Evolutionary conservation across 64 coral and sea anemone genomes (phyloP).

Genomic region (Stichodactyla helianthus): DNA sequence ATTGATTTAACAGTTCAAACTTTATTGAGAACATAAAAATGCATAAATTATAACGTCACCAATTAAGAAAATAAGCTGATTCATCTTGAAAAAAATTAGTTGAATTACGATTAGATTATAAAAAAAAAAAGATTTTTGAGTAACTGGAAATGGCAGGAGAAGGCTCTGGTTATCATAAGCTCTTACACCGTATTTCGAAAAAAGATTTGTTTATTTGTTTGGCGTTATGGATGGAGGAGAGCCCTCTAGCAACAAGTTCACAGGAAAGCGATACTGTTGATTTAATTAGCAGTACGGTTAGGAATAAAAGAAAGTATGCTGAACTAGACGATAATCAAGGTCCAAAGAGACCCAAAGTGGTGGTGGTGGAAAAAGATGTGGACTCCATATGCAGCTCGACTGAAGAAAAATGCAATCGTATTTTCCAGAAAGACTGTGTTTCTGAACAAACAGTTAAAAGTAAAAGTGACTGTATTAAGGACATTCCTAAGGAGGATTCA

Average conservation of each 20-base stretch:
- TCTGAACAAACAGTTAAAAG: not conserved
- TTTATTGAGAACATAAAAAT: not conserved
- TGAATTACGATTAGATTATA: no score
- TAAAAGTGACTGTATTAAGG: not conserved
- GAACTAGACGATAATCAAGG: not conserved
- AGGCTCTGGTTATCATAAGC: not conserved
- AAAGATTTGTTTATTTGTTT: conserved; percentile 48
- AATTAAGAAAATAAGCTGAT: not conserved
- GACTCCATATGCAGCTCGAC: not conserved
- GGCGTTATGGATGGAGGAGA: conserved; percentile 61
- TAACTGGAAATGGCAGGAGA: not conserved
- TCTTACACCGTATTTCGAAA: conserved; percentile 28
- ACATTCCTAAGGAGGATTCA: not conserved
- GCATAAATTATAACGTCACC: not conserved
- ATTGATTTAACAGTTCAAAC: not conserved
- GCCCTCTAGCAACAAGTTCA: conserved; percentile 20
- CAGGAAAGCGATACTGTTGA: not conserved
- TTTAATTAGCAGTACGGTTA: not conserved
- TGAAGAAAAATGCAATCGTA: not conserved
- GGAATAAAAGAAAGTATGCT: not conserved
- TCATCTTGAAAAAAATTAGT: no score
- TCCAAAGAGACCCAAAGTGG: not conserved
- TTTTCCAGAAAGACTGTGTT: not conserved
- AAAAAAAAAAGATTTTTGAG: not conserved
- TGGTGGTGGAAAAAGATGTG: not conserved